These are phyloP conservation scores for Mayetiola destructor DNA, from an alignment of 2,888 invertebrate genomes.

Conservation along the genomic window DNA sequence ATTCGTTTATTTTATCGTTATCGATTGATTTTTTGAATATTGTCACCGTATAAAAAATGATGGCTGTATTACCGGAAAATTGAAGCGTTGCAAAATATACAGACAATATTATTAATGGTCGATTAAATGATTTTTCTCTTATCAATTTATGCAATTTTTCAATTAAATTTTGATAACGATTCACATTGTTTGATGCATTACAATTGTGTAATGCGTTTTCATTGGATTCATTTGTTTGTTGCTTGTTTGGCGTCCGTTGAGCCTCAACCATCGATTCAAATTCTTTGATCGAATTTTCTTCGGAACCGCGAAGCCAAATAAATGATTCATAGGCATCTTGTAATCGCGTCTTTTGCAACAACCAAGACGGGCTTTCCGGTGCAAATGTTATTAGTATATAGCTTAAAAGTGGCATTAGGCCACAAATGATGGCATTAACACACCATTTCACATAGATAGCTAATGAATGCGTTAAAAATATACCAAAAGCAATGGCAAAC, in stretches of 20 bases:
- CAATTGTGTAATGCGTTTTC: constrained; percentile 19
- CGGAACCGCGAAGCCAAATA: constrained; percentile 41
- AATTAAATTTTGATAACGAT: constrained; percentile 19
- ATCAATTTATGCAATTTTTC: constrained; percentile 29
- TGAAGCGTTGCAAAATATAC: constrained; percentile 46
- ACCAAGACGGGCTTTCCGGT: constrained; percentile 50
- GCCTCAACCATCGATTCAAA: constrained; percentile 38
- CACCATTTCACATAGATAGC: constrained; percentile 50
- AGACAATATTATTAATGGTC: constrained; percentile 45
- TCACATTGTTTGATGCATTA: constrained; percentile 26
- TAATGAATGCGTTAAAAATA: constrained; percentile 42
- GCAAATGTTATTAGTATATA: constrained; percentile 37
- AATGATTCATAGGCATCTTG: constrained; percentile 41
- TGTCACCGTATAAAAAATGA: constrained; percentile 48
- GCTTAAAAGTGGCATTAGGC: constrained; percentile 39
- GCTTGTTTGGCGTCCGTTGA: constrained; percentile 24
- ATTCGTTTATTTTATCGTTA: constrained; percentile 41
- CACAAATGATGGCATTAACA: constrained; percentile 42
- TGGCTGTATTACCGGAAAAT: constrained; percentile 48
- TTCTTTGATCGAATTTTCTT: constrained; percentile 38
- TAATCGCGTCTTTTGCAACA: constrained; percentile 39
- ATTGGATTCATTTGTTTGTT: not conserved
- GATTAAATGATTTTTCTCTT: constrained; percentile 39
- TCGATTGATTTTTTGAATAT: constrained; percentile 44
- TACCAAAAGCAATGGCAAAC: constrained; percentile 42